phyloP scores from a whole-genome alignment of 2,113 vertebrate genomes.

The Cebus imitator region DNA sequence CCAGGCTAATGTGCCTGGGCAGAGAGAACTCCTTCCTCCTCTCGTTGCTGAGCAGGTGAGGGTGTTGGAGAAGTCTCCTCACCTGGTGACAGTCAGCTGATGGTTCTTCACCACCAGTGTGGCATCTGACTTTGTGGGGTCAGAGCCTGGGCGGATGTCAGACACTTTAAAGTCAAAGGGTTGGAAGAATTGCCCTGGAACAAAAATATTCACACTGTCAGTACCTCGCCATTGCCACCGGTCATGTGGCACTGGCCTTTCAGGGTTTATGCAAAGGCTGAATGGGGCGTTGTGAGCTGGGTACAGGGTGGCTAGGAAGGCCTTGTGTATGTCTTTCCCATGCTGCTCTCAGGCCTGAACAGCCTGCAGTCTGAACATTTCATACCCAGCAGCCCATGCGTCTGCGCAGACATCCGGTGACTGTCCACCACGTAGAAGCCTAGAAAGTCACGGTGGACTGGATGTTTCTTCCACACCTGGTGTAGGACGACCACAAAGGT shows the following conservation, averaged over 20 bases:
- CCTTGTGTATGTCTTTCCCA: not conserved
- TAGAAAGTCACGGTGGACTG: slow-evolving; percentile 90
- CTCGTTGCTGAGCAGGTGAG: not conserved
- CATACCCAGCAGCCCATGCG: slow-evolving; percentile 95
- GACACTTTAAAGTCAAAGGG: slow-evolving; percentile 90
- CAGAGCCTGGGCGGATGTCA: slow-evolving; percentile 87
- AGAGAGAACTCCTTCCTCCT: not conserved
- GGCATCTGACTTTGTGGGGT: slow-evolving; percentile 92
- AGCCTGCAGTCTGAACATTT: not conserved
- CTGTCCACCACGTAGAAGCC: slow-evolving; percentile 94
- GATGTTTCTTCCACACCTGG: slow-evolving; percentile 92
- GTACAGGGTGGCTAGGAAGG: not conserved
- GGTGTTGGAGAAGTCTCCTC: not conserved
- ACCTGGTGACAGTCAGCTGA: slow-evolving; percentile 94
- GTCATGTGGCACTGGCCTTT: not conserved
- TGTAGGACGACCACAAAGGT: slow-evolving; percentile 94
- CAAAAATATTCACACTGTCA: slow-evolving; percentile 27
- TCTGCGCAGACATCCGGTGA: slow-evolving; percentile 88
- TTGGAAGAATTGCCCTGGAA: slow-evolving; percentile 94
- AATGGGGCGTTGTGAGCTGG: not conserved
- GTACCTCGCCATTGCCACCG: not conserved
- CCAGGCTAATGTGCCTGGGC: no score
- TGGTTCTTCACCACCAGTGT: slow-evolving; percentile 94
- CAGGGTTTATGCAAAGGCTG: not conserved
- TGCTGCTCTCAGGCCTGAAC: not conserved